Conservation (phyloP, 2,113 vertebrate genomes). For the Brienomyrus brachyistius region DNA sequence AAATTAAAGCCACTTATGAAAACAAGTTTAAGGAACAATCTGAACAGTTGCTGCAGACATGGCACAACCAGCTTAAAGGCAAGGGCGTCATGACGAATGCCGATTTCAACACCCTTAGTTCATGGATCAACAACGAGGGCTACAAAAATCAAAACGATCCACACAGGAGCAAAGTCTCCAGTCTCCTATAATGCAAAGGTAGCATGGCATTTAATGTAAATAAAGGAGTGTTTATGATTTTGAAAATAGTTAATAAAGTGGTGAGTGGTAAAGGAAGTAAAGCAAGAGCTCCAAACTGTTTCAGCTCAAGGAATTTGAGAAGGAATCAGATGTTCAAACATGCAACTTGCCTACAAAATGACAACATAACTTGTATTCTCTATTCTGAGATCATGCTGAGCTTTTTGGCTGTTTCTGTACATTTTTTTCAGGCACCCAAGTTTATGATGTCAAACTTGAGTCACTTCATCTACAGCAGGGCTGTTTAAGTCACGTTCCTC, state of each 20-base stretch:
- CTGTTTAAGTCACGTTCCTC: not conserved
- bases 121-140: not conserved
- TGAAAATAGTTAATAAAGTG: not conserved
- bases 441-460: not conserved
- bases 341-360: not conserved
- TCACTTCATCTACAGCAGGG: not conserved
- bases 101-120: not conserved
- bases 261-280: not conserved
- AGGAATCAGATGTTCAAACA: not conserved
- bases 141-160: not conserved
- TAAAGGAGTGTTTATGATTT: not conserved
- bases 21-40: not conserved
- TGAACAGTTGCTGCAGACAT: not conserved
- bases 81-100: not conserved
- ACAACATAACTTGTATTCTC: not conserved
- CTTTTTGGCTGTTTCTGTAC: not conserved
- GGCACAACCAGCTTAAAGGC: not conserved
- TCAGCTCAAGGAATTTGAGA: not conserved
- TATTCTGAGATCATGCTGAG: not conserved
- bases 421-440: not conserved
- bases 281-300: not conserved
- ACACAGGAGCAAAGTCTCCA: not conserved
- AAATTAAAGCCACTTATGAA: not conserved
- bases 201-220: not conserved
- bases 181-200: too few species aligned